Percentiles rank a stretch among this genome's conserved stretches.
Conservation (phyloP, 2,888 invertebrate species). For the Argyra leucocephala region DNA sequence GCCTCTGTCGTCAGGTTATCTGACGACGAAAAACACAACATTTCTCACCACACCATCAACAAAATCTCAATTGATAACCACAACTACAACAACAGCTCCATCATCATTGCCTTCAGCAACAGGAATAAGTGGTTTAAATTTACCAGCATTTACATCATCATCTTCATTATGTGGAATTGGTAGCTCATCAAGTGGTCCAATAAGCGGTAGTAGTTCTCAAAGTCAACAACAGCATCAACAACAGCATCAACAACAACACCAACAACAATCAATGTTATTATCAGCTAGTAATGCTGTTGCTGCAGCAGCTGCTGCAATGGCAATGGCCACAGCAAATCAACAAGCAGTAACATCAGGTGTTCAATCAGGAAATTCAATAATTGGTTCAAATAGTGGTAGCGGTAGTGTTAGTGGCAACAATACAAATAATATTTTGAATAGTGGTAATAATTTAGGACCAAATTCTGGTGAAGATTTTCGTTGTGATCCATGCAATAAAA, state of each 20-base stretch:
- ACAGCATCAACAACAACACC: conserved; percentile 24
- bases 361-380: conserved; percentile 19
- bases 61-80: conserved; percentile 23
- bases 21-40: conserved; percentile 38
- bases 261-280: conserved; percentile 29
- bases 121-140: conserved; percentile 17
- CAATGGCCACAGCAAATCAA: conserved; percentile 14
- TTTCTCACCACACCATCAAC: conserved; percentile 12
- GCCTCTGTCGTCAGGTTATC: conserved; percentile 46
- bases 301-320: conserved; percentile 11
- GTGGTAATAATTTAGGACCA: conserved; percentile 25
- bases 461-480: conserved; percentile 68
- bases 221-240: conserved; percentile 22
- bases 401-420: conserved; percentile 34
- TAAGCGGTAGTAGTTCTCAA: conserved; percentile 16
- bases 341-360: conserved; percentile 13
- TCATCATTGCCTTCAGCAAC: conserved; percentile 13
- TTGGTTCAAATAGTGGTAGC: conserved; percentile 21
- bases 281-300: conserved; percentile 23
- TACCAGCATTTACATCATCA: conserved; percentile 19
- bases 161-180: conserved; percentile 17
- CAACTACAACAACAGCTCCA: conserved; percentile 27
- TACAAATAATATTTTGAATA: conserved; percentile 31
- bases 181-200: not conserved
- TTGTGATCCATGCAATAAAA: conserved; percentile 87